Evolutionary conservation across 2,113 vertebrate species (phyloP).

Genomic region (Ceuthmochares aereus): DNA sequence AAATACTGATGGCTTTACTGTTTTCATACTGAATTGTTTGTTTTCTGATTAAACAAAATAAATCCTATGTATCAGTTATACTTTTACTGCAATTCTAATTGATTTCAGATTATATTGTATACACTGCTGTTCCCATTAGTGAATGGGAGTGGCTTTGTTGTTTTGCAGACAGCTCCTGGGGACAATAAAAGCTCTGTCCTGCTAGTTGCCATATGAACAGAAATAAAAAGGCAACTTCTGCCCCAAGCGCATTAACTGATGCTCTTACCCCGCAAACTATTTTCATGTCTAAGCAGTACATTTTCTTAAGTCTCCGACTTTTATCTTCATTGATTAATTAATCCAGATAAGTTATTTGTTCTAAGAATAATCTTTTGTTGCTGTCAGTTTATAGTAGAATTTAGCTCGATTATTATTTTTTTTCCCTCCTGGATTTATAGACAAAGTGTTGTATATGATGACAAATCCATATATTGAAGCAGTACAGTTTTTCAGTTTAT

Average conservation of each 20-base stretch:
- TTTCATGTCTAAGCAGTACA: not conserved
- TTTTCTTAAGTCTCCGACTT: not conserved
- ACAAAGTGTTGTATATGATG: not conserved
- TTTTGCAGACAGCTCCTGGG: not conserved
- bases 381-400: not conserved
- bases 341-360: constrained; percentile 3
- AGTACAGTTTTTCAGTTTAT: not conserved
- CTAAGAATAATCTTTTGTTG: not conserved
- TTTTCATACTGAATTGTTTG: not conserved
- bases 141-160: not conserved
- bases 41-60: constrained; percentile 55
- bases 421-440: not conserved
- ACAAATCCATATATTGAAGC: constrained; percentile 27
- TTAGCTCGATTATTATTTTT: not conserved
- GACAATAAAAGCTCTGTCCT: not conserved
- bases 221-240: constrained; percentile 15
- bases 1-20: not conserved
- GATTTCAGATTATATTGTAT: not conserved
- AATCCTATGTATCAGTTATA: not conserved
- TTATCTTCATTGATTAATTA: constrained; percentile 20
- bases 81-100: not conserved
- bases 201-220: not conserved
- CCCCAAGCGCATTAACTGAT: not conserved
- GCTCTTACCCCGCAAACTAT: not conserved
- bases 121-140: not conserved